Conservation (phyloP, 2,797 vertebrate genomes). For the Petrocephalus schoutedeni region DNA sequence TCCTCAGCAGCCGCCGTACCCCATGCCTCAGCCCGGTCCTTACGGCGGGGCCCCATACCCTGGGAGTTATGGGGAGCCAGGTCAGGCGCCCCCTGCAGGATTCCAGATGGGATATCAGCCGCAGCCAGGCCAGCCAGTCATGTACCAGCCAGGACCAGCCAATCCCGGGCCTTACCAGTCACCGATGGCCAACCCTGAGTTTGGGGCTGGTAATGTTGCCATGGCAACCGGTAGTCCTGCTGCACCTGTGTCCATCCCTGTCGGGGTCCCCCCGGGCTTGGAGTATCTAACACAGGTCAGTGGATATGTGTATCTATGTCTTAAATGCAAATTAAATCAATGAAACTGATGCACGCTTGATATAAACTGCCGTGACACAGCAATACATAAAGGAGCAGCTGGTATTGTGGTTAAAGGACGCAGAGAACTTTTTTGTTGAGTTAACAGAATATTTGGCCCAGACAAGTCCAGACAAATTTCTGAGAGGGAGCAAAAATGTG, state of each 20-base stretch:
- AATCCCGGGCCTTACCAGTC: slow-evolving; percentile 32
- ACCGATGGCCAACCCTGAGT: slow-evolving; percentile 35
- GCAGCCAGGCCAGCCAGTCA: slow-evolving; percentile 44
- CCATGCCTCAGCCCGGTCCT: slow-evolving; percentile 49
- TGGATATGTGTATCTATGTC: neutral
- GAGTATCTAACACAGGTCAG: slow-evolving; percentile 79
- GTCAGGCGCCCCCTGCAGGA: slow-evolving; percentile 53
- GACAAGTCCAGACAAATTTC: neutral
- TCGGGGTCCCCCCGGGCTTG: slow-evolving; percentile 70
- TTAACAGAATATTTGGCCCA: neutral
- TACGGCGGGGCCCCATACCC: slow-evolving; percentile 59
- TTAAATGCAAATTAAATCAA: neutral
- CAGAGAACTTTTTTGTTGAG: neutral
- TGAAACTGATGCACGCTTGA: neutral
- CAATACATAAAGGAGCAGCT: neutral
- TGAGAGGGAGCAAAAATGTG: too few species aligned
- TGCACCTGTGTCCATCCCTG: slow-evolving; percentile 30
- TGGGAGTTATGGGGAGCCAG: slow-evolving; percentile 54
- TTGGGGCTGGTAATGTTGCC: slow-evolving; percentile 35
- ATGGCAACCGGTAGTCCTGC: slow-evolving; percentile 22
- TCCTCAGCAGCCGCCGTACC: slow-evolving; percentile 56
- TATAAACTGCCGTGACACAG: neutral
- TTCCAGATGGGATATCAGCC: slow-evolving; percentile 60
- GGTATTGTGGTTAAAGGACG: neutral
- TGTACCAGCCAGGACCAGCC: slow-evolving; percentile 59